Base-by-base conservation (phyloP, 2,113 vertebrate species). In the Azemiops feae region DNA sequence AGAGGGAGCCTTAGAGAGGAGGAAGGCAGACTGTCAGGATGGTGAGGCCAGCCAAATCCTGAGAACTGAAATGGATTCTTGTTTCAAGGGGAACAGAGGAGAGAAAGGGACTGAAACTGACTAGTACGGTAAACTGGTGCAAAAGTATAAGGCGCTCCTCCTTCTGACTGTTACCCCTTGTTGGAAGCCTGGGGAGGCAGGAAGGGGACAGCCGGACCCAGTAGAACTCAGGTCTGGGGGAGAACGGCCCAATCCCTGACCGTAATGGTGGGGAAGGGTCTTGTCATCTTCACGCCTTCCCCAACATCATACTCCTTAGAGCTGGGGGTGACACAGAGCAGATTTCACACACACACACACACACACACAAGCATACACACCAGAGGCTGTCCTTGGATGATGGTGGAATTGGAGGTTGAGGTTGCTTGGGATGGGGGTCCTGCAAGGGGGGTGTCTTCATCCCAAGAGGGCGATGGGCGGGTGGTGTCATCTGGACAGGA, bases 401-500 rank as follows among this genome's bases (percentile, higher is more conserved):
- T 1, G 69, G 12, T 64, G 64, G 30, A 14, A n/a, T 34, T 69
- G 5, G 30, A 30, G 69, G 64, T 4, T 5, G 14, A 34, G 64
- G 64, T n/a, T 20, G 64, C 64, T 74, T 74, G 14, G n/a, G n/a
- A 20, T 34, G 30, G n/a, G 20, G 69, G 5, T 64, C 58, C 4
- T 1, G 14, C 0, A 0, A 0, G 1, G n/a, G 54, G 64, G 16
- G 69, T 3, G 1, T 14, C 5, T 34, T 39, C 6, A 0, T 18
- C 34, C 1, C 2, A 18, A 54, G 69, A 18, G n/a, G 0, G 30
- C 3, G 5, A 30, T 7, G 22, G 14, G 16, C 5, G 16, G 12
- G 14, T 11, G 64, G 30, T n/a, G 2, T 34, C n/a, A 0, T 34
- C 69, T 20, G 69, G 16, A 39, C 16, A 39, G 74, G 74, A 22